These are phyloP conservation scores for Lordiphosa stackelbergi DNA, from an alignment of 1,140 invertebrate species.

Conservation along the genomic window DNA sequence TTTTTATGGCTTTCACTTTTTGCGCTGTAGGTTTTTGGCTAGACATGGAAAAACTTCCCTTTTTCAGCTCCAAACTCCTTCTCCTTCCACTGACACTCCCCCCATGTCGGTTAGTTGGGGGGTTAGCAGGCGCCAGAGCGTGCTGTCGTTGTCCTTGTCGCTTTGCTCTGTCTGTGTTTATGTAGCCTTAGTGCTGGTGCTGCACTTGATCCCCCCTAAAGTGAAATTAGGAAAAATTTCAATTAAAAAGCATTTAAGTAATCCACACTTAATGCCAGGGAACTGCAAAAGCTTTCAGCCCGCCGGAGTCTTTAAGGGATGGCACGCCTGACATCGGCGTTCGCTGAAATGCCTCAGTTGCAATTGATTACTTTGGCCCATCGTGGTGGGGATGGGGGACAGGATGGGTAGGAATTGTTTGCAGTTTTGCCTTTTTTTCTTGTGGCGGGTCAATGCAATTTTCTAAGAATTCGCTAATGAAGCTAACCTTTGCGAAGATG, in stretches of 20 bases:
- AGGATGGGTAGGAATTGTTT: constrained; percentile 9
- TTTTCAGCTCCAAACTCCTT: constrained; percentile 19
- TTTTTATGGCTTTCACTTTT: constrained; percentile 73
- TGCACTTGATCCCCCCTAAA: constrained; percentile 71
- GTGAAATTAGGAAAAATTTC: constrained; percentile 75
- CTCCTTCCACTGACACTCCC: neutral
- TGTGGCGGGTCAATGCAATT: constrained; percentile 65
- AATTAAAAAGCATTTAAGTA: constrained; percentile 76
- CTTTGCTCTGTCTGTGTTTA: constrained; percentile 34
- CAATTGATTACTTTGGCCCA: constrained; percentile 26
- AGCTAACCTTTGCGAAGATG: constrained; percentile 37
- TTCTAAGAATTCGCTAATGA: constrained; percentile 65
- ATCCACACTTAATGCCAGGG: constrained; percentile 66
- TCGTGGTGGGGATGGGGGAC: constrained; percentile 3
- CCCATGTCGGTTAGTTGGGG: constrained; percentile 2
- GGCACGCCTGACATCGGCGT: constrained; percentile 6
- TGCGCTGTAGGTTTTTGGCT: constrained; percentile 55
- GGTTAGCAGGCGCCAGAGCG: constrained; percentile 68
- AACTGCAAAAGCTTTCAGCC: constrained; percentile 40
- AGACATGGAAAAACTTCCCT: constrained; percentile 68
- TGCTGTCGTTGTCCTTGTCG: constrained; percentile 31
- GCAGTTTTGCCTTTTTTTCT: constrained; percentile 9
- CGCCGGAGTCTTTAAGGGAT: constrained; percentile 31
- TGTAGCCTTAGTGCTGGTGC: constrained; percentile 53
- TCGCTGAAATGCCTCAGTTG: constrained; percentile 18